Percentiles rank a stretch among this genome's conserved stretches.
These are phyloP conservation scores for Aphyosemion australe DNA, from an alignment of 2,113 vertebrate species.

Conservation along the genomic window DNA sequence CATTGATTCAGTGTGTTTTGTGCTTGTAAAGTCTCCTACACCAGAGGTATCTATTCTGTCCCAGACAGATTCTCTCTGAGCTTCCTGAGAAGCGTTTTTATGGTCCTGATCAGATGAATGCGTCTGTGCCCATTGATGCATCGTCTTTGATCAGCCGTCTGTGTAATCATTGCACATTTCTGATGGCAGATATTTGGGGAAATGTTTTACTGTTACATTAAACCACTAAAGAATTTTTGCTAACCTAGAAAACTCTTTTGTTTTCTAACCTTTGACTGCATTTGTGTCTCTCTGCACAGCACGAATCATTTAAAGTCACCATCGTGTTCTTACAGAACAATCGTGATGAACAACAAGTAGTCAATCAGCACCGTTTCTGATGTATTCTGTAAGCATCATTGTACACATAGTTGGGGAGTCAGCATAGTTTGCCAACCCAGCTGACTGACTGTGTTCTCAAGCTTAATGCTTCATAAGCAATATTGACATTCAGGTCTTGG, in stretches of 20 bases:
- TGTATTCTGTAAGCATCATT: conserved; percentile 56
- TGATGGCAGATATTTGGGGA: background rate
- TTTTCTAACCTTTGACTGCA: no score
- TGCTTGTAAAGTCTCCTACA: background rate
- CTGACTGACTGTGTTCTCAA: conserved; percentile 16
- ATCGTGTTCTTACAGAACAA: conserved; percentile 3
- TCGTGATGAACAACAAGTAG: conserved; percentile 26
- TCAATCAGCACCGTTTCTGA: conserved; percentile 43
- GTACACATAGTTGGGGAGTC: conserved; percentile 47
- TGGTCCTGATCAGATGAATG: background rate
- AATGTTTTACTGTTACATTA: no score
- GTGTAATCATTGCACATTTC: background rate
- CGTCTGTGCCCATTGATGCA: background rate
- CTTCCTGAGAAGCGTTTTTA: background rate
- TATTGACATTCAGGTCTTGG: conserved; percentile 48
- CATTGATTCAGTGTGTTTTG: background rate
- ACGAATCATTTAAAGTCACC: conserved; percentile 22
- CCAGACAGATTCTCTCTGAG: no score
- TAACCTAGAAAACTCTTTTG: no score
- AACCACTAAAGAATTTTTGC: no score
- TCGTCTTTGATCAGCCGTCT: background rate
- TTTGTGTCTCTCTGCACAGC: background rate
- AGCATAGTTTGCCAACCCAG: conserved; percentile 42
- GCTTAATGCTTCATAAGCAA: conserved; percentile 29
- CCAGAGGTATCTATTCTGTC: background rate